A percentile compares a stretch with the other conserved stretches of the same genome.
phyloP scores from a whole-genome alignment of 2,888 invertebrate species.

The Phorcus lineatus region DNA sequence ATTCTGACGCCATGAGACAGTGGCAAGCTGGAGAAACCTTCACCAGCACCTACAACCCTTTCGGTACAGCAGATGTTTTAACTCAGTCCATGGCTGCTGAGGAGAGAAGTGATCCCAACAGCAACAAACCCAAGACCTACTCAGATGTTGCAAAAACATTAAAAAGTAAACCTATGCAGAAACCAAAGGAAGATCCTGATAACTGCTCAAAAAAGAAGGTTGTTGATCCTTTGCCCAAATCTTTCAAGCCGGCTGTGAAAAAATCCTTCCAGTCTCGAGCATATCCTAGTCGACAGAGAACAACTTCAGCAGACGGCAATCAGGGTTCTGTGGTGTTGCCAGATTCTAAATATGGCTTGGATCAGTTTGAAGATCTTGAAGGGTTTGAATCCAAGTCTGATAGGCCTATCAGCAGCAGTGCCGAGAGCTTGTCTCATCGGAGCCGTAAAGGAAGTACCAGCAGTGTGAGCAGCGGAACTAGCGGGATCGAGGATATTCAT shows the following conservation, averaged over 20 bases:
- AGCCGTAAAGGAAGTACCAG: slow-evolving; percentile 63
- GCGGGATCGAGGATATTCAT: slow-evolving; percentile 63
- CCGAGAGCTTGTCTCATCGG: slow-evolving; percentile 48
- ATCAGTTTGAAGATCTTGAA: slow-evolving; percentile 64
- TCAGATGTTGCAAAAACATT: slow-evolving; percentile 68
- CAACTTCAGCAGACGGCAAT: slow-evolving; percentile 22
- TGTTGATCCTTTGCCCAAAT: slow-evolving; percentile 22
- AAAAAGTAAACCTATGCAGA: slow-evolving; percentile 46
- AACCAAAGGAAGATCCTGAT: slow-evolving; percentile 22
- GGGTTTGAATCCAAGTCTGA: slow-evolving; percentile 42
- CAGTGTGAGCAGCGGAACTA: slow-evolving; percentile 60
- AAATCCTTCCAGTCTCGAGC: slow-evolving; percentile 23
- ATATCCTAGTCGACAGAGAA: slow-evolving; percentile 26
- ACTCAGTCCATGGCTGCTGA: neutral
- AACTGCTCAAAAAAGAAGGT: neutral
- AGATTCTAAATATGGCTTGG: slow-evolving; percentile 70
- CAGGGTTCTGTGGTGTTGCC: slow-evolving; percentile 53
- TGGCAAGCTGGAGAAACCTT: slow-evolving; percentile 43
- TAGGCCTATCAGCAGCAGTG: slow-evolving; percentile 41
- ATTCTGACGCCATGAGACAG: slow-evolving; percentile 55
- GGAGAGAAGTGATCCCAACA: neutral
- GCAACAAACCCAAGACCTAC: slow-evolving; percentile 59
- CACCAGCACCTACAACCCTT: slow-evolving; percentile 54
- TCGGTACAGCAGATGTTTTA: slow-evolving; percentile 43
- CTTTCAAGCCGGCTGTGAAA: slow-evolving; percentile 27